Evolutionary conservation across 30 jellyfish, hydroid and myxozoan species (phyloP), one percentile per base, ranked within the genome.

Genomic region (Turritopsis rubra): DNA sequence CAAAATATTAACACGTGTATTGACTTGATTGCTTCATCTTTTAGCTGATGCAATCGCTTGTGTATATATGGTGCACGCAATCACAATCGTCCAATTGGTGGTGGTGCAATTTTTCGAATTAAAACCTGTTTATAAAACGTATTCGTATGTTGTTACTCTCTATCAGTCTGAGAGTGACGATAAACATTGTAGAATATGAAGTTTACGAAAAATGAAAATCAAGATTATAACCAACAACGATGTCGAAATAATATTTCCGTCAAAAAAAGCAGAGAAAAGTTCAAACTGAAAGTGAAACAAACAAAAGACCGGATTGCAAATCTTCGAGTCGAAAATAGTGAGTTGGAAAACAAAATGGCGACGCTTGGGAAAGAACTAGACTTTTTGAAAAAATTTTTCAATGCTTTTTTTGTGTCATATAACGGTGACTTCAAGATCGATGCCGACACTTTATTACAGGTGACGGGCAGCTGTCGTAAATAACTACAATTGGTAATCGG

Each of bases 241-340:
- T 84, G 73, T 26, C 81, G 66, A 53, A 89, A 89, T 60, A 89
- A 89, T 81, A 52, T 85, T 8, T 88, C 96, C 8, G 96, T 89
- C 22, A 52, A 93, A 28, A 89, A 81, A 84, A 89, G 96, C 87
- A 84, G 96, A 19, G 96, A 84, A 53, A 89, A 83, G 75, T 73
- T 92, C 21, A 89, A 77, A 73, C 78, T 54, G 81, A 79, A 84
- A 75, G 85, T 89, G 17, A 72, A 84, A 60, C 89, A 84, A 52
- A 89, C 96, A 7, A 84, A 84, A 71, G 87, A 84, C 27, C 75
- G 90, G 52, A 89, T 89, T 53, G 88, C 54, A 20, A 20, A 28
- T 25, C 81, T 89, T 21, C 74, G 80, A 30, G 77, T 31, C 26
- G 89, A 89, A 72, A 89, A 89, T 53, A 83, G 60, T 28, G 88